Conservation (phyloP, 2,797 vertebrate species). For the Pelochelys cantorii region DNA sequence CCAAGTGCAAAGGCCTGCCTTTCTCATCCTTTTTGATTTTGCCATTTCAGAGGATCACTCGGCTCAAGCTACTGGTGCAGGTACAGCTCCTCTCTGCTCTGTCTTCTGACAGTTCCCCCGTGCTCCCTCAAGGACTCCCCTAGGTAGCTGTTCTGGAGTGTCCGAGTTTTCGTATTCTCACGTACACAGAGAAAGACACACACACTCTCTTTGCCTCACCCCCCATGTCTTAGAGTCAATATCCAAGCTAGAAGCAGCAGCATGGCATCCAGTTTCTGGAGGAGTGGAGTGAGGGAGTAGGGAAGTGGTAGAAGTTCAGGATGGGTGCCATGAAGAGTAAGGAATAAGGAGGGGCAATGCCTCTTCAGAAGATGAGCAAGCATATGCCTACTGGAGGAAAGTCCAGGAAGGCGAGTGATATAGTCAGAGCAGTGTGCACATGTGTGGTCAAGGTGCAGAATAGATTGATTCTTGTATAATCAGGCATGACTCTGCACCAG, state of each 20-base stretch:
- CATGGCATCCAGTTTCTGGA: neutral
- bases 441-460: too few relatives aligned
- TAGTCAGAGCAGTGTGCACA: neutral
- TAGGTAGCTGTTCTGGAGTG: neutral
- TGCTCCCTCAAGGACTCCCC: neutral
- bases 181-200: neutral
- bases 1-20: conserved; percentile 91
- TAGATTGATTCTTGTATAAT: neutral
- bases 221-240: rapidly evolving
- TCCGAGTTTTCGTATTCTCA: neutral
- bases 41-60: conserved; percentile 96
- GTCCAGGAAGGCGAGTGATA: neutral
- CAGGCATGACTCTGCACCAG: neutral
- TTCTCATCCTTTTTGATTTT: conserved; percentile 97
- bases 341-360: neutral
- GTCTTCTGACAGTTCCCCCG: neutral
- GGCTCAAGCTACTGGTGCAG: conserved; percentile 95
- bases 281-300: neutral
- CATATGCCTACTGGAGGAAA: neutral
- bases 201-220: neutral
- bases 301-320: neutral
- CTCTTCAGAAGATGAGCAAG: neutral
- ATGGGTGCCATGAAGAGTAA: neutral
- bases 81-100: conserved; percentile 71
- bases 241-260: neutral